These are phyloP conservation scores for Beroe ovata DNA, from an alignment of 37 sponge, comb jelly and placozoan species.

Conservation along the genomic window DNA sequence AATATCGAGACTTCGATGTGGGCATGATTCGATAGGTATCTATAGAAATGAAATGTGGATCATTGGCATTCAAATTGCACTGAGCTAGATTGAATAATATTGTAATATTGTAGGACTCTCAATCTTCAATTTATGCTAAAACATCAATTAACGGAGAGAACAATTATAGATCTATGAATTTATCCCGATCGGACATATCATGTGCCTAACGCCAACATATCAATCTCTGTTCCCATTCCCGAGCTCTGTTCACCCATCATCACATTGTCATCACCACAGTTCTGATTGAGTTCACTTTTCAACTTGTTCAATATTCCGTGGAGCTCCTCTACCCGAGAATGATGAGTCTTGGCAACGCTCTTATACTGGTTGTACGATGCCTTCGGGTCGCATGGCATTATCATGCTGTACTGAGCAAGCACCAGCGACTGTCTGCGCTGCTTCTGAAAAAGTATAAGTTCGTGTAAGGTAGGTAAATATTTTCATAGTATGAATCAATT, in stretches of 20 bases:
- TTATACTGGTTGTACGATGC: slow-evolving; percentile 45
- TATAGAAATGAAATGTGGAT: too few species aligned
- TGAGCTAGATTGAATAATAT: too few species aligned
- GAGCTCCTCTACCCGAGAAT: slow-evolving; percentile 2
- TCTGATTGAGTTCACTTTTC: not conserved
- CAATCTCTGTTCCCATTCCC: not conserved
- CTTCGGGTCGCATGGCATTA: slow-evolving; percentile 51
- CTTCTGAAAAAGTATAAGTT: slow-evolving; percentile 42
- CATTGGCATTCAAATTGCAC: too few species aligned
- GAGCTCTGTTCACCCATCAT: not conserved
- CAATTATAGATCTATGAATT: too few species aligned
- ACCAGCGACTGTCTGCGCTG: slow-evolving; percentile 24
- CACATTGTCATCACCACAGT: not conserved
- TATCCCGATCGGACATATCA: too few species aligned
- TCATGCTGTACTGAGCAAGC: slow-evolving; percentile 57
- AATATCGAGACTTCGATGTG: too few species aligned
- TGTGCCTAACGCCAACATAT: not conserved
- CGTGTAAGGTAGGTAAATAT: too few species aligned
- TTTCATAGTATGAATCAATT: too few species aligned
- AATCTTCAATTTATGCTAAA: too few species aligned
- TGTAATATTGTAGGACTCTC: too few species aligned
- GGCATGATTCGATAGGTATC: too few species aligned
- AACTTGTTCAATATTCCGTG: not conserved
- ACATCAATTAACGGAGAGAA: too few species aligned
- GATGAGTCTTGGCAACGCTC: slow-evolving; percentile 9